phyloP scores from a whole-genome alignment of 2,797 vertebrate species.

The Spizella passerina region DNA sequence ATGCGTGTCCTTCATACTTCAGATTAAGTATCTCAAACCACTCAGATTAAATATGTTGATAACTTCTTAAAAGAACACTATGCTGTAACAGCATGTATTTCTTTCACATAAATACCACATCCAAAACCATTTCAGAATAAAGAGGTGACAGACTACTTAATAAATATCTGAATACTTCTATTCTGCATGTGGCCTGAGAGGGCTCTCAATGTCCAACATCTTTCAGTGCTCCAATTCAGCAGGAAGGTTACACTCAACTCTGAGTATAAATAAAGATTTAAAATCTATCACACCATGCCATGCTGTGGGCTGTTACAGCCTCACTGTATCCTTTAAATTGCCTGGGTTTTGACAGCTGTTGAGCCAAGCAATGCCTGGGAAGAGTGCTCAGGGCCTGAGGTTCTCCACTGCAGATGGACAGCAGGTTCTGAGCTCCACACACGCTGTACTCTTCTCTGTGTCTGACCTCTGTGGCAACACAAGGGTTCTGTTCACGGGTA shows the following conservation, averaged over 20 bases:
- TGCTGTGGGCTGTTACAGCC: neutral
- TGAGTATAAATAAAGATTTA: neutral
- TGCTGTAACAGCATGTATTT: neutral
- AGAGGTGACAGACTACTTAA: neutral
- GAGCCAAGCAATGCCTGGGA: neutral
- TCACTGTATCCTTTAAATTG: neutral
- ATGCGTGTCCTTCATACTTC: neutral
- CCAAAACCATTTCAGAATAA: neutral
- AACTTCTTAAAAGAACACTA: neutral
- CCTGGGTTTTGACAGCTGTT: neutral
- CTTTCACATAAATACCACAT: neutral
- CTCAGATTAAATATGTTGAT: neutral
- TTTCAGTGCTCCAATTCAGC: neutral
- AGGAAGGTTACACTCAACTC: neutral
- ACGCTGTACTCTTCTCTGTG: neutral
- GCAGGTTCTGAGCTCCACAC: neutral
- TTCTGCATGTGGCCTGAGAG: neutral
- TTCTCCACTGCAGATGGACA: neutral
- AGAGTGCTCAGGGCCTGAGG: neutral
- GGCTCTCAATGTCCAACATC: neutral
- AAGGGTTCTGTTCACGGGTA: neutral
- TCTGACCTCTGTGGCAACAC: neutral
- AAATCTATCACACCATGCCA: neutral
- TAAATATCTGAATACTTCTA: neutral
- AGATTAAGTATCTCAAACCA: neutral